Percentiles rank a stretch among this genome's conserved stretches.
These are phyloP conservation scores for Ibidorhyncha struthersii DNA, from an alignment of 2,113 vertebrate genomes.

Conservation along the genomic window DNA sequence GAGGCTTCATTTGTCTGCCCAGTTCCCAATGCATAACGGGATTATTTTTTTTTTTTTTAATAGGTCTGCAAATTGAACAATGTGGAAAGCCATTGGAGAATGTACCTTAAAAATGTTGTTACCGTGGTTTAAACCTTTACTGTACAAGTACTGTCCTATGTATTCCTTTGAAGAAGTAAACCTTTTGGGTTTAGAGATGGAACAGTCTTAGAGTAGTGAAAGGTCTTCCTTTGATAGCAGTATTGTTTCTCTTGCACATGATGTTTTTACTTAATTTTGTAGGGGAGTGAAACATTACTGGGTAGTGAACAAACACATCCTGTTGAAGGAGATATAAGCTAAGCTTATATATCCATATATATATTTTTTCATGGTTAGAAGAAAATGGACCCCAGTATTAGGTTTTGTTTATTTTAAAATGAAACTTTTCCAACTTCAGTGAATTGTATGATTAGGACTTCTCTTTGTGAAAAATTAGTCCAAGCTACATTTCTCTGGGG, in stretches of 20 bases:
- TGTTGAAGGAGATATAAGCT: not conserved
- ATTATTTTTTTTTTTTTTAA: not conserved
- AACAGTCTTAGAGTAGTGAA: not conserved
- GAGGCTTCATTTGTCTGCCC: not conserved
- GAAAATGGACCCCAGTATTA: not conserved
- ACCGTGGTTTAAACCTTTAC: not conserved
- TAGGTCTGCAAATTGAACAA: not conserved
- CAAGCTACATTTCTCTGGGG: fast-evolving
- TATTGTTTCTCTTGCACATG: not conserved
- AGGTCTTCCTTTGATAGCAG: not conserved
- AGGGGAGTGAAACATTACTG: not conserved
- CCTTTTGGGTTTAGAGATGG: not conserved
- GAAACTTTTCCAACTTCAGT: not conserved
- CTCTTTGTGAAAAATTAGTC: not conserved
- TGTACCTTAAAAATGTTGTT: not conserved
- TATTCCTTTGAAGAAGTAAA: not conserved
- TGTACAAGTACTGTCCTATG: not conserved
- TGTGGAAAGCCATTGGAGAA: not conserved
- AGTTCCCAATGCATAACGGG: not conserved
- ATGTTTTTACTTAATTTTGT: not conserved
- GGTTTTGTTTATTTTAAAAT: not conserved
- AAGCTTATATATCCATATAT: fast-evolving
- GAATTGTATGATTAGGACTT: not conserved
- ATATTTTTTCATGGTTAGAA: not conserved
- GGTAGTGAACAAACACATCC: not conserved